phyloP scores from a whole-genome alignment of 2,113 vertebrate species.

The Dicaeum eximium region DNA sequence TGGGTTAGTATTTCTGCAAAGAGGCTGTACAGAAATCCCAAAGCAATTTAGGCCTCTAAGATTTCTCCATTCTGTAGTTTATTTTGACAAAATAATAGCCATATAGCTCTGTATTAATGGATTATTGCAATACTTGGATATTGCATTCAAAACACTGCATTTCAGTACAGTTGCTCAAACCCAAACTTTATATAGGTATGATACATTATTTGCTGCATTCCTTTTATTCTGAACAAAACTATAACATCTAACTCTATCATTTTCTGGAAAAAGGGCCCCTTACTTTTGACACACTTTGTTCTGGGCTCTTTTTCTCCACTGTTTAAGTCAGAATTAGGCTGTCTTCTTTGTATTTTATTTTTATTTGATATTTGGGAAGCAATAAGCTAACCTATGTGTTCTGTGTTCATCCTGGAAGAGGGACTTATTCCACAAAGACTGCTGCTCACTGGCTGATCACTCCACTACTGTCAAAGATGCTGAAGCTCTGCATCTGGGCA shows the following conservation, averaged over 20 bases:
- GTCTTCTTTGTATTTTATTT: not conserved
- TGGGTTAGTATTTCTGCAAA: not conserved
- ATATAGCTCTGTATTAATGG: not conserved
- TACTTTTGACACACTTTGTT: not conserved
- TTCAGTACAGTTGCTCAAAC: not conserved
- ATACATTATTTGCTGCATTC: not conserved
- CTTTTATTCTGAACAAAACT: not conserved
- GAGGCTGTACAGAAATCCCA: not conserved
- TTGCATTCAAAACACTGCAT: not conserved
- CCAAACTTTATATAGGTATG: not conserved
- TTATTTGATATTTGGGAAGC: not conserved
- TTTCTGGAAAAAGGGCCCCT: not conserved
- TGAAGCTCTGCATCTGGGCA: not conserved
- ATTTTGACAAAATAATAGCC: not conserved
- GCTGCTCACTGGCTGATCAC: not conserved
- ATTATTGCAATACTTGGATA: not conserved
- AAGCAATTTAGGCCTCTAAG: not conserved
- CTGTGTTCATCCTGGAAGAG: not conserved
- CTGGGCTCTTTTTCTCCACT: not conserved
- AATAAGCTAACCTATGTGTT: not conserved
- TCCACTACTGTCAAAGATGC: not conserved
- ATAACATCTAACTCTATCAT: not conserved
- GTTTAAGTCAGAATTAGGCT: not conserved
- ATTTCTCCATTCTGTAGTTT: not conserved
- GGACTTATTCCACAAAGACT: not conserved